phyloP scores from a whole-genome alignment of 2,113 vertebrate genomes.

The Mesembrinibis cayennensis region DNA sequence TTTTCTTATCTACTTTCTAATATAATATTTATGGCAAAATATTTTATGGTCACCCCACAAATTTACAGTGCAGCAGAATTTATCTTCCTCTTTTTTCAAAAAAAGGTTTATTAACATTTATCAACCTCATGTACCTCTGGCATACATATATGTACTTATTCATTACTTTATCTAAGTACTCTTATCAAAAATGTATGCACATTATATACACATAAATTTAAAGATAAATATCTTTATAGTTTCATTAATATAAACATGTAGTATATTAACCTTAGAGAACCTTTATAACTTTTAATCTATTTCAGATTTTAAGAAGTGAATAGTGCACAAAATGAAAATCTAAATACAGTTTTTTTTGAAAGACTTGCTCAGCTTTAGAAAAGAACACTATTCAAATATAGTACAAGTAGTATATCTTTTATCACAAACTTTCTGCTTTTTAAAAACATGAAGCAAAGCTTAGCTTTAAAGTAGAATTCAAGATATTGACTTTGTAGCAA shows the following conservation, averaged over 20 bases:
- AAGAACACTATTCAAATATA: neutral
- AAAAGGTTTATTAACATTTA: neutral
- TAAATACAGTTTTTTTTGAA: neutral
- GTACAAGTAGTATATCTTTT: neutral
- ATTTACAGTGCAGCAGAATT: accelerated
- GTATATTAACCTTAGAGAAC: neutral
- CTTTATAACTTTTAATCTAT: neutral
- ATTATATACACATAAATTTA: neutral
- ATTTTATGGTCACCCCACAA: neutral
- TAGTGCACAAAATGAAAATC: neutral
- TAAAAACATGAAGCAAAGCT: neutral
- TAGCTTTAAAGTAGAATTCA: neutral
- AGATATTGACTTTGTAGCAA: neutral
- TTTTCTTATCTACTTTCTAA: neutral
- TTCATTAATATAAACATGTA: neutral
- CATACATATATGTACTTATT: neutral
- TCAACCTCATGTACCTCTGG: neutral
- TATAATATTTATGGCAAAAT: neutral
- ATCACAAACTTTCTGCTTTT: neutral
- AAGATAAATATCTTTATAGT: neutral
- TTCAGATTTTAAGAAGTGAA: neutral
- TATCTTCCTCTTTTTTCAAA: neutral
- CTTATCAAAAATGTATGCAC: neutral
- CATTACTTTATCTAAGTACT: neutral
- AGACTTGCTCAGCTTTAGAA: neutral